Base-by-base conservation (phyloP, 2,888 invertebrate species). In the Hemicrepidius hirtus region DNA sequence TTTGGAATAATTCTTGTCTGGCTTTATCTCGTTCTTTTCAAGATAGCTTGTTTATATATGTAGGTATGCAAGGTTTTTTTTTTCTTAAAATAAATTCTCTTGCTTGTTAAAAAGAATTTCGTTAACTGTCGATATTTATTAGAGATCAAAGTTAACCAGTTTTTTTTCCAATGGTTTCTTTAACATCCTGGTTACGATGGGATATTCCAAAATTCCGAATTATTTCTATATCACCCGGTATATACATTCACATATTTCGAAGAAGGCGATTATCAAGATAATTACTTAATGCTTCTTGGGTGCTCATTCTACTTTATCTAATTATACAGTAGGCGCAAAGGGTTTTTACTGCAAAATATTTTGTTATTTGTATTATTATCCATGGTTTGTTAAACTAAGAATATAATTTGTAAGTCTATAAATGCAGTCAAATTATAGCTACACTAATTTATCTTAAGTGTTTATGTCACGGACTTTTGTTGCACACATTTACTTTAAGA, bases 1-100 rank as follows among this genome's bases (percentile, higher is more conserved):
- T 67, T 72, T 64, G 62, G 63, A 69, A 70, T 70, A 70, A 70
- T 63, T 70, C 57, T 65, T 49, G 46, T 37, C 20, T 28, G 12
- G 37, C 32, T 55, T 63, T 69, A 60, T 68, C 68, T 50, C 49
- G 24, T 28, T 32, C 62, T 53, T 62, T 68, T 62, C 60, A 28
- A 24, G 50, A 68, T 53, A 13, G 49, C 60, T 66, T 66, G 28
- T 68, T 44, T 68, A 59, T 68, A 59, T 68, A 60, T 35, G 46
- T 59, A 59, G 57, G 57, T 57, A 57, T 57, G 37, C 35, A 20
- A 57, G n/a, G n/a, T n/a, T 24, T 18, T 57, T 57, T 57, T 57
- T 37, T 12, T 4, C 20, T 1, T 1, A 6, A 21, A 32, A n/a
- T 12, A 20, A 32, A 18, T 3, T 32, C 35, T 35, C 20, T 37